Evolutionary conservation across 2,797 vertebrate genomes (phyloP).

Genomic region (Labroides dimidiatus): DNA sequence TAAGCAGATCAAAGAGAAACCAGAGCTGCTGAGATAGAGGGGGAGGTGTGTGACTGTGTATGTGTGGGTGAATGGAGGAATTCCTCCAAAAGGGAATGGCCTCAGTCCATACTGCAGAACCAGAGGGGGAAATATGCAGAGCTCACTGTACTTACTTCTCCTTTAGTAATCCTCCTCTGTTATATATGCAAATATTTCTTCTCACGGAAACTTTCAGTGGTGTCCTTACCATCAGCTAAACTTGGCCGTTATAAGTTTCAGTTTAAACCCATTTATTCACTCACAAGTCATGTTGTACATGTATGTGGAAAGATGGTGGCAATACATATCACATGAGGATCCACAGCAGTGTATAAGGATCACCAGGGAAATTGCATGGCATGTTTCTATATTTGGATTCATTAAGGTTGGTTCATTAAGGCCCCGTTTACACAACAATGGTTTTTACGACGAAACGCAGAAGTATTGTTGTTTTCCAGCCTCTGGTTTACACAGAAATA

Average conservation of each 20-base stretch:
- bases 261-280: slow-evolving; percentile 6
- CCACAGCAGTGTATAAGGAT: too few species aligned
- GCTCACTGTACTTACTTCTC: slow-evolving; percentile 24
- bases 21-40: slow-evolving; percentile 69
- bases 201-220: slow-evolving; percentile 6
- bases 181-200: slow-evolving; percentile 15
- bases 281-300: neutral
- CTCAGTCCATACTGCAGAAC: slow-evolving; percentile 43
- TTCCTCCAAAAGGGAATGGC: slow-evolving; percentile 69
- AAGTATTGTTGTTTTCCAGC: too few species aligned
- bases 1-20: slow-evolving; percentile 81
- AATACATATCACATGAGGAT: neutral
- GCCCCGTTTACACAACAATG: too few species aligned
- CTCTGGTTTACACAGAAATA: too few species aligned
- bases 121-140: slow-evolving; percentile 40
- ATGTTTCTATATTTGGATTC: too few species aligned
- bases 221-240: slow-evolving; percentile 1
- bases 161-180: slow-evolving; percentile 6
- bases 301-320: neutral
- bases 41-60: slow-evolving; percentile 53
- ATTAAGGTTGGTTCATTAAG: too few species aligned
- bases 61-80: slow-evolving; percentile 67
- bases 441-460: too few species aligned
- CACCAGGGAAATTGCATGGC: too few species aligned
- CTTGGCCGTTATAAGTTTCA: neutral